These are phyloP conservation scores for Lepidothrix coronata DNA, from an alignment of 2,113 vertebrate genomes.

Conservation along the genomic window DNA sequence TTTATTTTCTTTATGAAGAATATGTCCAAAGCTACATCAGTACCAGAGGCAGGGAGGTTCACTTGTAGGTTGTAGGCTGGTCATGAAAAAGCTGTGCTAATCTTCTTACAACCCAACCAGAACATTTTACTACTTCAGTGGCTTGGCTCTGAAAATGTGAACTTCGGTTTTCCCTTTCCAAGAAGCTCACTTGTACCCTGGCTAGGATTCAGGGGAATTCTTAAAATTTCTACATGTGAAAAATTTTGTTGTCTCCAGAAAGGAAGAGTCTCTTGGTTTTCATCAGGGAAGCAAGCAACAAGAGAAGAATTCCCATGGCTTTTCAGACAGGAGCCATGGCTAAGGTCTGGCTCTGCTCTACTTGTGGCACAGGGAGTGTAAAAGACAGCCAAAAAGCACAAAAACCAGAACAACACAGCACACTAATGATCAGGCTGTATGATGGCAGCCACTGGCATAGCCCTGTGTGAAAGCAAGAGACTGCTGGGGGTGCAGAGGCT, in stretches of 20 bases:
- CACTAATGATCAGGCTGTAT: neutral
- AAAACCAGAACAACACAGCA: neutral
- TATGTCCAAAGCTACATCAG: neutral
- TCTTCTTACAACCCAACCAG: neutral
- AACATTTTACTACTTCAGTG: neutral
- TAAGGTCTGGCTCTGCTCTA: neutral
- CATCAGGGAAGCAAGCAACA: neutral
- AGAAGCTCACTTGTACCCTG: neutral
- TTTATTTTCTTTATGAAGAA: neutral
- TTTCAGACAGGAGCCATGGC: neutral
- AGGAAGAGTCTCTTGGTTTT: neutral
- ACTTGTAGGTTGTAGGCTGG: neutral
- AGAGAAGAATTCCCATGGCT: neutral
- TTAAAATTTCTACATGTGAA: neutral
- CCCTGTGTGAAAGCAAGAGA: neutral
- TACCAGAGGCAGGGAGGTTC: neutral
- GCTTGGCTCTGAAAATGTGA: neutral
- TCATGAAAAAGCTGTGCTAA: neutral
- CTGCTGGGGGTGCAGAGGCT: neutral
- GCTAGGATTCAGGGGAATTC: neutral
- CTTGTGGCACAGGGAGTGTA: neutral
- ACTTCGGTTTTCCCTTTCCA: neutral
- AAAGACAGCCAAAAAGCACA: accelerated
- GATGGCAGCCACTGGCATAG: neutral
- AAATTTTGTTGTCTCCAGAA: neutral